Evolutionary conservation across 2,888 invertebrate genomes (phyloP), one percentile per base, ranked within the genome.

Genomic region (Carcina quercana): DNA sequence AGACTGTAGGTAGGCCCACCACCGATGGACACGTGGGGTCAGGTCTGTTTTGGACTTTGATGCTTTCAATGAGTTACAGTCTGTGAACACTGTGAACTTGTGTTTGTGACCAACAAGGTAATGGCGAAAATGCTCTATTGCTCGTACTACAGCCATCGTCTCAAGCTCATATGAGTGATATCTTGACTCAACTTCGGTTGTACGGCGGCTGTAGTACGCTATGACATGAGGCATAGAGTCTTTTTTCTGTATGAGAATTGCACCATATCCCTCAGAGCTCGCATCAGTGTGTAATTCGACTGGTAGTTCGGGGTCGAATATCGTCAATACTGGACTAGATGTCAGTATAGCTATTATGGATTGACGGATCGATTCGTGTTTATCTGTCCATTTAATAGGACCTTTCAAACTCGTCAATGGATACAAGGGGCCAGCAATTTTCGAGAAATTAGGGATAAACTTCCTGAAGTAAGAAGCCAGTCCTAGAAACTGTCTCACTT

Each of bases 1-100:
- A 6, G 31, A 28, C 20, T 42, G 40, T 5, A 43, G 13, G 24
- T 32, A 38, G 3, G 34, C 28, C 37, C 43, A 43, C 37, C 43
- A 41, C 13, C 39, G 15, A 15, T 34, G 32, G 1, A 44, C 28
- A 3, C 37, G 30, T 5, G 42, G 37, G 6, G 34, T n/a, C 12
- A 44, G 19, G 5, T 42, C 35, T 15, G 32, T 31, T 25, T 42
- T 40, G n/a, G 27, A 11, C 12, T 21, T 14, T 5, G 43, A 34
- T 1, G 39, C 30, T 32, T 37, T 38, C 1, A 42, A 13, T 3
- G 39, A 31, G 10, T 34, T 34, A 21, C 33, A 34, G 13, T 34
- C 33, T 2, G 33, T 34, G 2, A 34, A 21, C 3, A 40, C 7
- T n/a, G n/a, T n/a, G n/a, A n/a, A n/a, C n/a, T 28, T 30, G 17